phyloP scores from a whole-genome alignment of 1,140 invertebrate genomes.

The Asobara japonica region DNA sequence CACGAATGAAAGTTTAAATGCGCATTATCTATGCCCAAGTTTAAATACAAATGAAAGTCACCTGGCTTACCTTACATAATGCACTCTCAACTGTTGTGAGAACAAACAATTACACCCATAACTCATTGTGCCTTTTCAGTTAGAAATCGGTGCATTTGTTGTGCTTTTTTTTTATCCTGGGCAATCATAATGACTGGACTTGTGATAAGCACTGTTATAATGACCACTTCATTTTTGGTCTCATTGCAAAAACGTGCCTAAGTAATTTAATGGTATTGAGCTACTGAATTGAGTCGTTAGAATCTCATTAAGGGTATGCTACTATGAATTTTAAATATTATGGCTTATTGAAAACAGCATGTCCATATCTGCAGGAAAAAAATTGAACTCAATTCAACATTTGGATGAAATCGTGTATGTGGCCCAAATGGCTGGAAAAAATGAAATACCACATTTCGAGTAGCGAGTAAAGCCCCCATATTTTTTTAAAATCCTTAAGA shows the following conservation, averaged over 20 bases:
- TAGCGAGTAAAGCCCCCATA: too few species aligned
- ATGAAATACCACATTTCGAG: too few species aligned
- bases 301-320: too few species aligned
- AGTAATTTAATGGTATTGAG: background rate
- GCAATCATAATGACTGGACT: too few species aligned
- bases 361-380: too few species aligned
- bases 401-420: too few species aligned
- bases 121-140: slow-evolving; percentile 10
- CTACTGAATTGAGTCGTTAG: background rate
- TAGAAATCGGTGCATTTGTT: background rate
- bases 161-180: too few species aligned
- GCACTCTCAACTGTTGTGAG: slow-evolving; percentile 19
- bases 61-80: slow-evolving; percentile 17
- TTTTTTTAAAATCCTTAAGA: too few species aligned
- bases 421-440: too few species aligned
- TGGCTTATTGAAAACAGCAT: too few species aligned
- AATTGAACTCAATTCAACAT: too few species aligned
- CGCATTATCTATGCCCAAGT: slow-evolving; percentile 1
- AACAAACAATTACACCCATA: slow-evolving; percentile 26
- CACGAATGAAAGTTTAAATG: slow-evolving; percentile 28
- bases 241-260: background rate
- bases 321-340: too few species aligned
- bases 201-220: background rate
- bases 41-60: slow-evolving; percentile 26
- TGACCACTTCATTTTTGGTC: background rate